phyloP scores from a whole-genome alignment of 2,888 invertebrate species.

The Lottia gigantea region DNA sequence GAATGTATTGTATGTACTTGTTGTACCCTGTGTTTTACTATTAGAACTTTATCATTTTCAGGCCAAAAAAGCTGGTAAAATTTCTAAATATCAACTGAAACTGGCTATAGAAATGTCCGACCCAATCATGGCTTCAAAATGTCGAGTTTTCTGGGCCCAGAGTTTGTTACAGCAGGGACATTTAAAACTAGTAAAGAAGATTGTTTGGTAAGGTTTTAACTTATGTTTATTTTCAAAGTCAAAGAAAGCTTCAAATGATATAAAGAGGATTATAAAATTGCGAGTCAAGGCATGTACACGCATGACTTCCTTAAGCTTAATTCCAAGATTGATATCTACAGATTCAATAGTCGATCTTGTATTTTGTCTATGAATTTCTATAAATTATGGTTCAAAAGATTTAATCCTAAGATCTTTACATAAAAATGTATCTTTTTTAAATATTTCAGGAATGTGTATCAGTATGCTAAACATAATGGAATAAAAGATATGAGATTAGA shows the following conservation, averaged over 20 bases:
- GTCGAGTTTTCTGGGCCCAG: conserved; percentile 86
- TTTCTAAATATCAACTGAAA: conserved; percentile 84
- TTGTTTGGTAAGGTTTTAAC: conserved; percentile 51
- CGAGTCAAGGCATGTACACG: no score
- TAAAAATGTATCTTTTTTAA: conserved; percentile 13
- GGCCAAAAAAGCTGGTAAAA: conserved; percentile 89
- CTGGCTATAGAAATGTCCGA: conserved; percentile 86
- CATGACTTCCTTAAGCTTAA: no score
- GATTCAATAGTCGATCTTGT: no score
- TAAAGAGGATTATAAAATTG: no score
- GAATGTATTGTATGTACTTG: no score
- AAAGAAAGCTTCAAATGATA: no score
- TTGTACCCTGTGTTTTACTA: no score
- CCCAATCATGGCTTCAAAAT: conserved; percentile 82
- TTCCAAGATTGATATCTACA: no score
- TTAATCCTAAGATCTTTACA: no score
- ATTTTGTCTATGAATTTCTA: no score
- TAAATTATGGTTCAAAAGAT: no score
- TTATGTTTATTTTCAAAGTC: no score
- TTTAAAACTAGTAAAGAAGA: conserved; percentile 65
- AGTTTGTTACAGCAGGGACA: conserved; percentile 86
- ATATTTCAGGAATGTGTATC: conserved; percentile 40
- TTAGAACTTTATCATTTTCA: conserved; percentile 59
- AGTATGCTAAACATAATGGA: conserved; percentile 31
- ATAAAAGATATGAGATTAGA: conserved; percentile 40